phyloP scores from a whole-genome alignment of 2,797 vertebrate species.

The Cyprinella venusta region DNA sequence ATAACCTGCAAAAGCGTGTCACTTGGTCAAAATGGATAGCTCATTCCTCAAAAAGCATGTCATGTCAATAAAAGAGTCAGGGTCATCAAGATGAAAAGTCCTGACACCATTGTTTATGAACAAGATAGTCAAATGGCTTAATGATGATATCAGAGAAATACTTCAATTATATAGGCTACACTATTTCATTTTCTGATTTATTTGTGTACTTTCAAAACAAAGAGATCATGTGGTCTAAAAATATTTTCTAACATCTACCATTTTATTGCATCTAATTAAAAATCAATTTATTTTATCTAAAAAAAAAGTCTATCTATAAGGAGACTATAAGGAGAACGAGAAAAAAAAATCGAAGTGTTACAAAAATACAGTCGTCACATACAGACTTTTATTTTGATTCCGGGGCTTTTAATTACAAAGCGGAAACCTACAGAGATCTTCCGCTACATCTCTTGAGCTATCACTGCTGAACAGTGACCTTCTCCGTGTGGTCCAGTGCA shows the following conservation, averaged over 20 bases:
- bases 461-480: constrained; percentile 54
- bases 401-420: background rate
- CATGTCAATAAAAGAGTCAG: too few species aligned
- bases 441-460: constrained; percentile 20
- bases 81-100: too few species aligned
- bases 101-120: too few species aligned
- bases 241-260: background rate
- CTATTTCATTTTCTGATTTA: background rate
- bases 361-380: background rate
- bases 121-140: too few species aligned
- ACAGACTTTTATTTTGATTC: constrained; percentile 41
- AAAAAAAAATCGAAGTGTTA: background rate
- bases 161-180: background rate
- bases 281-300: background rate
- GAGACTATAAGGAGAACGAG: background rate
- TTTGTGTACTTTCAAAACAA: background rate
- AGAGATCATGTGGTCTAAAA: background rate
- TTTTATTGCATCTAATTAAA: background rate
- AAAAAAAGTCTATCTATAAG: too few species aligned
- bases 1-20: too few species aligned
- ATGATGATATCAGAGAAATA: background rate
- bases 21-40: too few species aligned
- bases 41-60: too few species aligned
- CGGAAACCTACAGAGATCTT: constrained; percentile 36
- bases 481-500: constrained; percentile 30